Evolutionary conservation across 2,113 vertebrate genomes (phyloP), one percentile per base, ranked within the genome.

Genomic region (Vidua chalybeata): DNA sequence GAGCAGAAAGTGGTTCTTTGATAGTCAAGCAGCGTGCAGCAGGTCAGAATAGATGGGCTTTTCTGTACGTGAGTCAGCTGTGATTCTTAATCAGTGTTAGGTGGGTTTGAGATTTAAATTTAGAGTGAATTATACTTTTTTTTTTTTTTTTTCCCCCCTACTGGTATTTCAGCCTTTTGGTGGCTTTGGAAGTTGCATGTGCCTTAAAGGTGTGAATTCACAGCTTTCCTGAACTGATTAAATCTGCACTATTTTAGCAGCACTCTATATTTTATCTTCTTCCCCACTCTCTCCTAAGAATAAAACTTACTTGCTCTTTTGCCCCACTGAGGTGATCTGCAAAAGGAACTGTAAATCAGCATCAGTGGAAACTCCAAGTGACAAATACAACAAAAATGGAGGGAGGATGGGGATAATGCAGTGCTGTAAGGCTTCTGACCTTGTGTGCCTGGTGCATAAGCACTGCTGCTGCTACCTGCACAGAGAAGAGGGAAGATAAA

Each of bases 161-260:
- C 26, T 51, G 37, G 4, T 71, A 48, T 83, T 90, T 71, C 59
- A 81, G 72, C 61, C 61, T 86, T 84, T 55, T 75, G 83, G 51
- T 84, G 48, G 33, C 64, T 94, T 86, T 93, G 43, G 39, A 80
- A 88, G 51, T 73, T 63, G 11, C 30, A 18, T 77, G 88, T 92
- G 39, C 43, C 15, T 54, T 66, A 33, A 90, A 96, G 43, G 64
- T 90, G 83, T 77, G 73, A 95, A 93, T 86, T 94, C 63, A n/a
- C 79, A 85, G 68, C 84, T 95, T 92, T 48, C 69, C n/a, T 71
- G 39, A 91, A 27, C 79, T 88, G 72, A 37, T 69, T 62, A 68
- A 91, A 90, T 90, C 20, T 62, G 13, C 64, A 11, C 35, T 77
- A 8, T 86, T 88, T 77, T 81, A 83, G 51, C 86, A 88, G 46